Evolutionary conservation across 1,140 invertebrate species (phyloP).

Genomic region (Battus philenor): DNA sequence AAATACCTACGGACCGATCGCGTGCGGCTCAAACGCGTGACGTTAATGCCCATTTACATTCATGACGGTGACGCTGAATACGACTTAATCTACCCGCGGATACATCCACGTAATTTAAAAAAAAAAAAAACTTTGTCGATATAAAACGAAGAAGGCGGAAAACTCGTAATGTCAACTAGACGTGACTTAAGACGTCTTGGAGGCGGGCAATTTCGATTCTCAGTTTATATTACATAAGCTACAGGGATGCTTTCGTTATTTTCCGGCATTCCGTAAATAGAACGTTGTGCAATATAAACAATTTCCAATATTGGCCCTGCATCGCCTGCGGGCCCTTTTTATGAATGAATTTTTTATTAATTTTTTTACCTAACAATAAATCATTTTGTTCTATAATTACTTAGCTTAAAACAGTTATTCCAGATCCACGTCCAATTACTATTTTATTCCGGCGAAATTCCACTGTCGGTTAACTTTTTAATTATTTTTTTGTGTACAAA

Average conservation of each 20-base stretch:
- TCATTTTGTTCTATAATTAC: too few relatives aligned
- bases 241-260: conserved; percentile 7
- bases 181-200: conserved; percentile 18
- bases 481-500: background rate
- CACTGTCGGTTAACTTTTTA: background rate
- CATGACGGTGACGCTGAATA: conserved; percentile 20
- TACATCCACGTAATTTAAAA: conserved; percentile 20
- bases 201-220: conserved; percentile 7
- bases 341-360: conserved; percentile 6
- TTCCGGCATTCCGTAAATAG: conserved; percentile 10
- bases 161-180: conserved; percentile 17
- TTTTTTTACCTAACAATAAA: background rate
- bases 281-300: conserved; percentile 13
- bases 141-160: conserved; percentile 22
- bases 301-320: conserved; percentile 14
- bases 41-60: conserved; percentile 31
- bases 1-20: conserved; percentile 13
- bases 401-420: too few relatives aligned
- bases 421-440: too few relatives aligned
- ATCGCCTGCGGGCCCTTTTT: conserved; percentile 5
- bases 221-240: conserved; percentile 8
- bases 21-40: conserved; percentile 17
- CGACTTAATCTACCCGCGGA: conserved; percentile 27
- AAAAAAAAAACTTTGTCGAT: conserved; percentile 30
- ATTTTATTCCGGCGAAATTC: too few relatives aligned